Evolutionary conservation across 2,888 invertebrate genomes (phyloP), one percentile per base, ranked within the genome.

Genomic region (Callinectes sapidus): DNA sequence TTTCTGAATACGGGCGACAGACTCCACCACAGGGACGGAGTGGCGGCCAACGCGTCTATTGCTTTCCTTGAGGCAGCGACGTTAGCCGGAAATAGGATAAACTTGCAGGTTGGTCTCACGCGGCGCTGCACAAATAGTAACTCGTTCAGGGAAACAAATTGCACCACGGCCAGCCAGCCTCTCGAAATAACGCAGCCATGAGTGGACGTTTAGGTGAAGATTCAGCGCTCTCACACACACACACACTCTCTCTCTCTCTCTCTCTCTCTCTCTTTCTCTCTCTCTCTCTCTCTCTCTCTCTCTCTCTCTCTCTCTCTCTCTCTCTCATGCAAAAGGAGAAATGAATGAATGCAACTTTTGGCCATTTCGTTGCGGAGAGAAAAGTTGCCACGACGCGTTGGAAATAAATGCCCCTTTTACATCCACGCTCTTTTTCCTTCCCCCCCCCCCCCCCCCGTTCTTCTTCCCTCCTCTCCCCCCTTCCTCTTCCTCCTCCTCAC

Each of bases 321-420:
- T 32, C 35, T 32, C 81, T 32, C 35, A 81, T 35, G 35, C 81
- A 81, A 81, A 81, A 35, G 81, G 35, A 35, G 35, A 16, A 81
- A 81, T 35, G 81, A 81, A 81, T 81, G 81, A 81, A 81, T 81
- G 35, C 32, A 81, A 81, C 81, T 81, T 81, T 81, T 35, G 3
- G 81, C 32, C 13, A 81, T 81, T 81, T 35, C 32, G 10, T 81
- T 81, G 32, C 32, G 81, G 81, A 32, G 81, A 81, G 81, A 81
- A 81, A 81, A 81, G 81, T 81, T 81, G 81, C 1, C 35, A 35
- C 14, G 81, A 81, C 81, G 81, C 28, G 81, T 32, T 35, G 35
- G 81, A 81, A 81, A 81, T 81, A 81, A 81, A 81, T 81, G 35
- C 23, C 81, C n/a, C 28, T 28, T 28, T 77, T 28, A 28, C 77